Evolutionary conservation across 2,888 invertebrate species (phyloP), one percentile per base, ranked within the genome.

Genomic region (Sipunculus nudus): DNA sequence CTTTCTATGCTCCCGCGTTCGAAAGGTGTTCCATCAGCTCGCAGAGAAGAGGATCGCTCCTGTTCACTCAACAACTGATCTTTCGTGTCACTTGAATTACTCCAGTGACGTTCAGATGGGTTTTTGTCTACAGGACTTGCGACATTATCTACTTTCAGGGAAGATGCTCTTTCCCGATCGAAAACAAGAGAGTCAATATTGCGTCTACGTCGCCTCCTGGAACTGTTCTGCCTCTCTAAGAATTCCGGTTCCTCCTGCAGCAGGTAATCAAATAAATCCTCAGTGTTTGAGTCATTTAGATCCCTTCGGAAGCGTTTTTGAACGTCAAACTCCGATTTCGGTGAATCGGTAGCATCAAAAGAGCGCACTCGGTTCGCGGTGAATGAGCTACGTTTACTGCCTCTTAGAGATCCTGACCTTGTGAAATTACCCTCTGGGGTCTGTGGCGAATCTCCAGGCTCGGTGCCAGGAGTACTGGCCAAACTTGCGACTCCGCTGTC

Each of bases 141-240:
- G n/a, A n/a, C n/a, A n/a, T n/a, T n/a, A n/a, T n/a, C n/a, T n/a
- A 8, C 8, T 43, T 43, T 13, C 23, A 78, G 78, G 10, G 79
- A 79, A 3, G 77, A 63, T 2, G 76, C 76, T 19, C 80, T 61
- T 67, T 80, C 80, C n/a, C 80, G 67, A 3, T 71, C 77, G 29
- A 64, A 63, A n/a, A 68, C 53, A 4, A 66, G 60, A 4, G 66
- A 55, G 41, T 71, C 71, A 57, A 55, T 21, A 19, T 47, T 60
- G 21, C 32, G 38, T 10, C 41, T 41, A 3, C 63, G 53, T 57
- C 71, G 45, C 74, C 77, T 45, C 68, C 68, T 26, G 71, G 63
- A 39, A 53, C 77, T 78, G n/a, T 75, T 76, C 50, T 65, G 68
- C 29, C 77, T 60, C 28, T 79, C 75, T 63, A 79, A 76, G 23